Percentiles rank a stretch among this genome's conserved stretches.
These are phyloP conservation scores for Dryas iulia DNA, from an alignment of 1,140 invertebrate genomes.

Conservation along the genomic window DNA sequence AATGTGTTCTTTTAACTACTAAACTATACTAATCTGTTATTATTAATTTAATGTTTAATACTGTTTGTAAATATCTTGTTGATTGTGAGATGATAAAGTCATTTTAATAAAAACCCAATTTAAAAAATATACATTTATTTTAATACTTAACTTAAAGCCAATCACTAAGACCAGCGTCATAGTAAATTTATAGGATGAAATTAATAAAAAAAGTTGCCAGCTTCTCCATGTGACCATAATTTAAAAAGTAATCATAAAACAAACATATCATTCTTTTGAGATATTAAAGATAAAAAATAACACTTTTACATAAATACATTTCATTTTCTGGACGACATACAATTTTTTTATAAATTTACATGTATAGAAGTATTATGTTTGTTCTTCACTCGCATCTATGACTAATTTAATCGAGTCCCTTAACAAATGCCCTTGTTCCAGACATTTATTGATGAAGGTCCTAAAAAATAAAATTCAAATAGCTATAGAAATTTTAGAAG, in stretches of 20 bases:
- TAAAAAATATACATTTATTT: neutral
- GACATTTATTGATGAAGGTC: constrained; percentile 31
- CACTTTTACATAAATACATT: too few relatives aligned
- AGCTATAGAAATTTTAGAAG: too few relatives aligned
- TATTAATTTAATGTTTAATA: neutral
- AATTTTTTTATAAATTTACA: too few relatives aligned
- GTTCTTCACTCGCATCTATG: constrained; percentile 20
- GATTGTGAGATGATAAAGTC: neutral
- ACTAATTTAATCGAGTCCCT: constrained; percentile 33
- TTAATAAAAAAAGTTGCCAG: too few relatives aligned
- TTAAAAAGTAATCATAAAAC: too few relatives aligned
- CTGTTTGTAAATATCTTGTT: constrained; percentile 1
- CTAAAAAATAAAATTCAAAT: constrained; percentile 45
- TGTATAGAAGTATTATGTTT: neutral
- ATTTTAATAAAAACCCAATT: neutral
- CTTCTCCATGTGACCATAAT: too few relatives aligned
- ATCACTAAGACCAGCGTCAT: neutral
- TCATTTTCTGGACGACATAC: too few relatives aligned
- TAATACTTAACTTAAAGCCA: neutral
- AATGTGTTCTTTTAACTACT: too few relatives aligned
- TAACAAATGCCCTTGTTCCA: constrained; percentile 35
- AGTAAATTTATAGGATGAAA: too few relatives aligned
- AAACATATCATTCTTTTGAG: neutral
- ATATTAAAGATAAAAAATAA: too few relatives aligned
- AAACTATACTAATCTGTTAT: too few relatives aligned